These are phyloP conservation scores for Lepidostoma basale DNA, from an alignment of 1,140 invertebrate genomes.

Conservation along the genomic window DNA sequence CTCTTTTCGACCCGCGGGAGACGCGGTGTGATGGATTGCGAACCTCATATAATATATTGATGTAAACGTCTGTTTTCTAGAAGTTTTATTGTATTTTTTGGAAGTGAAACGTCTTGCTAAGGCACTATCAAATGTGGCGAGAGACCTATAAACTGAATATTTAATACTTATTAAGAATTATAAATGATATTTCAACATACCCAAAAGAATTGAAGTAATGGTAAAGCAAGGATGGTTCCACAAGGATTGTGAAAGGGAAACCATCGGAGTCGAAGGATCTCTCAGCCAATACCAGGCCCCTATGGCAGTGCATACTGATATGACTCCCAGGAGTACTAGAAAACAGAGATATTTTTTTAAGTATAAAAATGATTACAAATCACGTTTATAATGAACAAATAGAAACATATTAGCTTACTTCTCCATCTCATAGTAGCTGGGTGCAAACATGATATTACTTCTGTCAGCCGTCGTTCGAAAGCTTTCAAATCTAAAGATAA, in stretches of 20 bases:
- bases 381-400: slow-evolving; percentile 46
- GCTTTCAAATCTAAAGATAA: slow-evolving; percentile 90
- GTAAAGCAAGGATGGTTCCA: slow-evolving; percentile 96
- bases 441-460: slow-evolving; percentile 93
- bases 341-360: slow-evolving; percentile 46
- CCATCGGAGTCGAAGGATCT: slow-evolving; percentile 86
- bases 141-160: too few relatives aligned
- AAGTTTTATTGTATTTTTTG: too few relatives aligned
- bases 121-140: too few relatives aligned
- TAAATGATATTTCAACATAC: slow-evolving; percentile 54
- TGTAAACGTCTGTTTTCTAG: too few relatives aligned
- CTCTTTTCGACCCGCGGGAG: too few relatives aligned
- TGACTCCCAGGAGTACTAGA: slow-evolving; percentile 82
- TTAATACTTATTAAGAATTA: too few relatives aligned
- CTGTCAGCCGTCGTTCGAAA: slow-evolving; percentile 92
- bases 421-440: slow-evolving; percentile 92
- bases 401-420: slow-evolving; percentile 66
- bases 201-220: slow-evolving; percentile 82
- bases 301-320: slow-evolving; percentile 87
- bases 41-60: too few relatives aligned
- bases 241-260: slow-evolving; percentile 89
- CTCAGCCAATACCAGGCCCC: slow-evolving; percentile 94
- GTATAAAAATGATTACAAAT: not conserved
- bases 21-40: too few relatives aligned
- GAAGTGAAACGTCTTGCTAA: too few relatives aligned